A percentile compares a stretch with the other conserved stretches of the same genome.
phyloP scores from a whole-genome alignment of 2,888 invertebrate genomes.

The Polydrusus pterygomalis region DNA sequence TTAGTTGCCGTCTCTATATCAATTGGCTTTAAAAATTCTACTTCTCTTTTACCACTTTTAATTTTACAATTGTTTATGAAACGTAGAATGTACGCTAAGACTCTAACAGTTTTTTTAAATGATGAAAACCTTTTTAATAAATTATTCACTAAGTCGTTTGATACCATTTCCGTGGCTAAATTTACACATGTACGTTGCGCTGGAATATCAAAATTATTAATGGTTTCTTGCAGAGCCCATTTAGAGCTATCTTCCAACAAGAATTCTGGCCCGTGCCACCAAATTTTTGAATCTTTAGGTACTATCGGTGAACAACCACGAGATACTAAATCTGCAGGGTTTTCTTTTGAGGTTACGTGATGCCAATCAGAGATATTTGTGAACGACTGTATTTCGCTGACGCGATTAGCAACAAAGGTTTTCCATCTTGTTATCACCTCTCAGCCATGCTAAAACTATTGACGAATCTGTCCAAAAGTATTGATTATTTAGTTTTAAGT shows the following conservation, averaged over 20 bases:
- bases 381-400: slow-evolving; percentile 29
- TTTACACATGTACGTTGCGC: neutral
- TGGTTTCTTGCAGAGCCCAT: neutral
- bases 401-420: slow-evolving; percentile 48
- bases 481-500: neutral
- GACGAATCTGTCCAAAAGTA: slow-evolving; percentile 25
- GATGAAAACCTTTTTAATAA: neutral
- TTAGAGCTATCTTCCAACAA: neutral
- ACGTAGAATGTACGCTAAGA: no score
- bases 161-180: neutral
- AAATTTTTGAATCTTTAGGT: slow-evolving; percentile 7
- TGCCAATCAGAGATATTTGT: slow-evolving; percentile 27
- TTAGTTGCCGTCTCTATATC: no score
- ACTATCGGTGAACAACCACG: slow-evolving; percentile 9
- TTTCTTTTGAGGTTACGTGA: slow-evolving; percentile 36
- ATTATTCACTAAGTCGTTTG: neutral
- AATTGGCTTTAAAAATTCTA: no score
- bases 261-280: slow-evolving; percentile 38
- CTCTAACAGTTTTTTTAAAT: no score
- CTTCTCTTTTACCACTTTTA: no score
- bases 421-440: slow-evolving; percentile 23
- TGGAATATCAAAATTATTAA: neutral
- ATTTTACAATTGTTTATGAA: no score
- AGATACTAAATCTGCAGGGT: slow-evolving; percentile 49
- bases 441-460: slow-evolving; percentile 27